Conservation (phyloP, 2,888 invertebrate species). For the Keiferia lycopersicella region DNA sequence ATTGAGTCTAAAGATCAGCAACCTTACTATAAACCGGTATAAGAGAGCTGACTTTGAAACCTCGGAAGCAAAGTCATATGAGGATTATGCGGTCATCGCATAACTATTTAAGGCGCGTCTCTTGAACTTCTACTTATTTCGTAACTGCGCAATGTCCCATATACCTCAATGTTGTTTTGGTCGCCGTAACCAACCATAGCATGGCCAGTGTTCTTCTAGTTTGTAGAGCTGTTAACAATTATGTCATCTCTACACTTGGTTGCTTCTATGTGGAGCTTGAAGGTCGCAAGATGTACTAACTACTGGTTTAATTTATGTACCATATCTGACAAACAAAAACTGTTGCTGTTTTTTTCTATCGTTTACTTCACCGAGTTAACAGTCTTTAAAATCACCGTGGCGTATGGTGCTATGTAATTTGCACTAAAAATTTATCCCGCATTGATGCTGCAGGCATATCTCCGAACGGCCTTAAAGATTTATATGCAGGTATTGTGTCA, state of each 20-base stretch:
- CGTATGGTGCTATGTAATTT: slow-evolving; percentile 7
- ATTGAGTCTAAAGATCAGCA: too few relatives aligned
- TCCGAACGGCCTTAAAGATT: slow-evolving; percentile 6
- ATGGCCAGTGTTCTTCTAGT: slow-evolving; percentile 28
- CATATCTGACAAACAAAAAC: neutral
- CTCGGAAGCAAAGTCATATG: slow-evolving; percentile 61
- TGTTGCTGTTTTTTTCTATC: neutral
- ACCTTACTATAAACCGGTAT: neutral
- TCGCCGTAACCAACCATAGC: slow-evolving; percentile 23
- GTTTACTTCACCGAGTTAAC: neutral
- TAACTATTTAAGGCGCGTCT: slow-evolving; percentile 31
- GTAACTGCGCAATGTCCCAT: slow-evolving; percentile 46
- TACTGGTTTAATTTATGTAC: slow-evolving; percentile 3
- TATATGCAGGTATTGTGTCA: slow-evolving; percentile 6
- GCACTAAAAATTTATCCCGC: neutral
- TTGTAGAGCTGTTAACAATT: slow-evolving; percentile 37
- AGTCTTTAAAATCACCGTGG: neutral
- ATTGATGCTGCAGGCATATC: neutral
- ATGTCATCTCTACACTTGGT: slow-evolving; percentile 37
- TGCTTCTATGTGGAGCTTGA: slow-evolving; percentile 13
- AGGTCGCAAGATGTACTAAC: slow-evolving; percentile 5
- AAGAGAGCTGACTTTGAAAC: slow-evolving; percentile 19
- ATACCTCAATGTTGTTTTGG: slow-evolving; percentile 27
- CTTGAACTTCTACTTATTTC: slow-evolving; percentile 43
- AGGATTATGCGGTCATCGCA: slow-evolving; percentile 62